phyloP scores from a whole-genome alignment of 2,113 vertebrate genomes.

The Chloropsis hardwickii region DNA sequence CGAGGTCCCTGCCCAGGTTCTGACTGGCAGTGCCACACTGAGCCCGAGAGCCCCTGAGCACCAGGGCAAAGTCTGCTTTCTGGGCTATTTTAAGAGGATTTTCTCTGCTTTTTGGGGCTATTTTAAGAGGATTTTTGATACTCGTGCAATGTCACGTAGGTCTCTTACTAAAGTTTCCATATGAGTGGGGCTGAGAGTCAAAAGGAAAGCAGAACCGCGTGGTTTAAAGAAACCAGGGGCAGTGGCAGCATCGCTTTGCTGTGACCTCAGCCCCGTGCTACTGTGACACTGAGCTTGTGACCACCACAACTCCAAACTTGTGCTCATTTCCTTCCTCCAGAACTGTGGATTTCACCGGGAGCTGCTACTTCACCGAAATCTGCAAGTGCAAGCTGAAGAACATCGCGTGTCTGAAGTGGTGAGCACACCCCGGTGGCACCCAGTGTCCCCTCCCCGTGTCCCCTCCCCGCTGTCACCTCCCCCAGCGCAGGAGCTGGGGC shows the following conservation, averaged over 20 bases:
- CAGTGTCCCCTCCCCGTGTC: accelerated
- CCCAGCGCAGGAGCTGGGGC: background rate
- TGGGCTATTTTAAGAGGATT: background rate
- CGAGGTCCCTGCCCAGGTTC: accelerated
- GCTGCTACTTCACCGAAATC: constrained; percentile 91
- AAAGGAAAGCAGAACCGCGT: accelerated
- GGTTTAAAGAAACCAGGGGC: background rate
- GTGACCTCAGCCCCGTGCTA: too few species aligned
- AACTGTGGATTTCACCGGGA: constrained; percentile 92
- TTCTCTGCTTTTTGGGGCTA: too few species aligned
- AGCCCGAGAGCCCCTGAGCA: accelerated
- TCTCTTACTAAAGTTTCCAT: background rate
- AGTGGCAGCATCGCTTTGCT: accelerated
- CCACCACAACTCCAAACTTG: background rate
- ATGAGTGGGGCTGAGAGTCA: background rate
- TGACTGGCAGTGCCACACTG: accelerated
- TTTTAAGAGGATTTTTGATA: accelerated
- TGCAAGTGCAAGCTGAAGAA: constrained; percentile 96
- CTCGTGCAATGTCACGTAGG: accelerated
- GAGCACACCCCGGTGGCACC: background rate
- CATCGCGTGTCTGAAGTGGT: constrained; percentile 95
- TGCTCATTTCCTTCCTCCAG: constrained; percentile 49
- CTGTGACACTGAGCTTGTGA: accelerated
- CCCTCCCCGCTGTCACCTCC: background rate
- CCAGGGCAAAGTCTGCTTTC: accelerated